phyloP scores from a whole-genome alignment of 2,113 vertebrate species.

The Sebastes schlegelii region DNA sequence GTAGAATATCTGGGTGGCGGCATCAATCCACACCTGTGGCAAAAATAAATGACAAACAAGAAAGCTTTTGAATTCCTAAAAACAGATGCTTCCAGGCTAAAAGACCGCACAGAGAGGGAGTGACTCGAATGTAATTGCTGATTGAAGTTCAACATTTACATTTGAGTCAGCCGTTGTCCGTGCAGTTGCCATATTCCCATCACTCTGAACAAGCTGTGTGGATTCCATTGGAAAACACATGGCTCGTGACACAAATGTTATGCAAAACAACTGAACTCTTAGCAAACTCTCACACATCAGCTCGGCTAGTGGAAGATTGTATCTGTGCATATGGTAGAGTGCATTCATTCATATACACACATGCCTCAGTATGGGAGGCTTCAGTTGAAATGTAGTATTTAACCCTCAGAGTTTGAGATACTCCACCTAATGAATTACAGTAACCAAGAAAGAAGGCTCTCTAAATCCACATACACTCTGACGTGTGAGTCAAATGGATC shows the following conservation, averaged over 20 bases:
- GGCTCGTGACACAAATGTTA: conserved; percentile 18
- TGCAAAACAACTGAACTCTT: conserved; percentile 22
- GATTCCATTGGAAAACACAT: not conserved
- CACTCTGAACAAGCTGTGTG: not conserved
- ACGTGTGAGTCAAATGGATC: not conserved
- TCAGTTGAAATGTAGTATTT: conserved; percentile 18
- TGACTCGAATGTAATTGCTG: not conserved
- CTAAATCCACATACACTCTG: not conserved
- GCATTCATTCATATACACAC: conserved; percentile 24
- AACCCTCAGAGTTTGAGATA: not conserved
- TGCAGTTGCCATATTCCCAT: not conserved
- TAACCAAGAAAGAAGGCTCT: conserved; percentile 6
- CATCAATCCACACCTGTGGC: conserved; percentile 97
- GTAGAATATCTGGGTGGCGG: conserved; percentile 98
- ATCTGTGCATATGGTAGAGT: conserved; percentile 2
- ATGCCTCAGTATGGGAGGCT: conserved; percentile 5
- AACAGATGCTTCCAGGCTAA: not conserved
- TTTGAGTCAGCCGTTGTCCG: no score
- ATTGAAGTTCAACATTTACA: no score
- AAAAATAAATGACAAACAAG: conserved; percentile 31
- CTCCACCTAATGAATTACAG: conserved; percentile 18
- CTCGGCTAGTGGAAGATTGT: conserved; percentile 15
- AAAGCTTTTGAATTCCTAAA: not conserved
- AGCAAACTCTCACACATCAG: conserved; percentile 24
- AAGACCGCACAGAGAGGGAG: not conserved